These are phyloP conservation scores for Limnothrissa miodon DNA, from an alignment of 2,113 vertebrate genomes.

Conservation along the genomic window DNA sequence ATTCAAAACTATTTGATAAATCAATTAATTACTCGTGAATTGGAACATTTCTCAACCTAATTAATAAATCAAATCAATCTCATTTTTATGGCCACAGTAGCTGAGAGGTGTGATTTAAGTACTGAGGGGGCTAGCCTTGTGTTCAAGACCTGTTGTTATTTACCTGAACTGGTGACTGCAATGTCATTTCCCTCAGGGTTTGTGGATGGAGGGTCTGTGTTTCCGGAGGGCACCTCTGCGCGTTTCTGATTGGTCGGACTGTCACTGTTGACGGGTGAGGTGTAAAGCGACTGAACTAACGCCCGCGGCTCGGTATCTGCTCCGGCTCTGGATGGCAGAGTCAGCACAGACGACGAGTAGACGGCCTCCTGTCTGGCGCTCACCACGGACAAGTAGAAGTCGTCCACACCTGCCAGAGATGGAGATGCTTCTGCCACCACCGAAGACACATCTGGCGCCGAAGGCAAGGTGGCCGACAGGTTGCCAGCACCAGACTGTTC, in stretches of 20 bases:
- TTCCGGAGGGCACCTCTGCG: slow-evolving; percentile 61
- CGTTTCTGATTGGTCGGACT: slow-evolving; percentile 66
- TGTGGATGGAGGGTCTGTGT: slow-evolving; percentile 48
- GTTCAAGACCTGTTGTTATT: slow-evolving; percentile 37
- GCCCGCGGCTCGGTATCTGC: slow-evolving; percentile 49
- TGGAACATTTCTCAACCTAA: background rate
- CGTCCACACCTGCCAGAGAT: slow-evolving; percentile 22
- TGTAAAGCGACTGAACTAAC: slow-evolving; percentile 65
- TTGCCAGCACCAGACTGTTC: slow-evolving; percentile 43
- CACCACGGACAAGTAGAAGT: slow-evolving; percentile 24
- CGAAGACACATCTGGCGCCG: slow-evolving; percentile 27
- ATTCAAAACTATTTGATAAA: too few species aligned
- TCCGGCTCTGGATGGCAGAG: slow-evolving; percentile 64
- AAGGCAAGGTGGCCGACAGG: slow-evolving; percentile 32
- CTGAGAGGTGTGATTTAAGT: slow-evolving; percentile 15
- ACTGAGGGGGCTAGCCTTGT: background rate
- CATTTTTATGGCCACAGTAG: background rate
- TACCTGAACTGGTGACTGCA: slow-evolving; percentile 76
- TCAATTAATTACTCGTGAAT: too few species aligned
- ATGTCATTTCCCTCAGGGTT: slow-evolving; percentile 60
- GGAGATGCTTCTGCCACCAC: slow-evolving; percentile 19
- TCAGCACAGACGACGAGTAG: slow-evolving; percentile 60
- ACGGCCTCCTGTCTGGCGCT: slow-evolving; percentile 54
- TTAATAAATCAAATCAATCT: background rate
- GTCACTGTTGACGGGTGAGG: slow-evolving; percentile 64